phyloP scores from a whole-genome alignment of 2,113 vertebrate genomes.

The Colaptes auratus region DNA sequence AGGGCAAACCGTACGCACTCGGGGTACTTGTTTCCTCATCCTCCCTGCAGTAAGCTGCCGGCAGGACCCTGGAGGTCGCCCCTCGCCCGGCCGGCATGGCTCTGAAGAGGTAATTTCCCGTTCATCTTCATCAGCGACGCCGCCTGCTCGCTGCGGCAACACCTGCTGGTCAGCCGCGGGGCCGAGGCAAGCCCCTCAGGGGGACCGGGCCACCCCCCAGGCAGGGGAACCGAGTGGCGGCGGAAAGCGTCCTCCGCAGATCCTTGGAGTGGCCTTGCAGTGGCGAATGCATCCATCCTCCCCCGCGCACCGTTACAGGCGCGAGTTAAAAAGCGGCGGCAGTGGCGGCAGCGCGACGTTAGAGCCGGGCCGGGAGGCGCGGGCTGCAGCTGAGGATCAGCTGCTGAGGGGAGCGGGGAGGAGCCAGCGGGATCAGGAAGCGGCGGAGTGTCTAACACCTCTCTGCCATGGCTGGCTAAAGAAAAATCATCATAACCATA shows the following conservation, averaged over 20 bases:
- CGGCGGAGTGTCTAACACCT: slow-evolving; percentile 76
- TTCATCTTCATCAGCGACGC: fast-evolving
- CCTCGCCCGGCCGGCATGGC: too few relatives aligned
- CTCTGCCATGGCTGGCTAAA: slow-evolving; percentile 78
- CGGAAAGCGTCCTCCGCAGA: background rate
- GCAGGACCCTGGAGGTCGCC: background rate
- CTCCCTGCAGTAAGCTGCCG: background rate
- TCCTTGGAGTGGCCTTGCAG: background rate
- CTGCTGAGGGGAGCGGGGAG: slow-evolving; percentile 74
- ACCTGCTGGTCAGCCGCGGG: background rate
- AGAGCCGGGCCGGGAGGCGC: slow-evolving; percentile 28
- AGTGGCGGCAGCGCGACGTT: slow-evolving; percentile 8
- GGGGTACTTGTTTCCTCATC: background rate
- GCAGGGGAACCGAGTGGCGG: background rate
- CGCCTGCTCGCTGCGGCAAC: background rate
- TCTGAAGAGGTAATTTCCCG: background rate
- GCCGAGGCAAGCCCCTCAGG: background rate
- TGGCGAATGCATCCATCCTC: too few relatives aligned
- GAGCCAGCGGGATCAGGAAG: slow-evolving; percentile 73
- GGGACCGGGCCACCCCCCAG: background rate
- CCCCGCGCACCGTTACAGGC: background rate
- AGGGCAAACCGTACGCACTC: fast-evolving
- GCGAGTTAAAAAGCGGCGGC: slow-evolving; percentile 3
- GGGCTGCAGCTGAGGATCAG: slow-evolving; percentile 76
- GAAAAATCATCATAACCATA: slow-evolving; percentile 73